Evolutionary conservation across 2,797 vertebrate species (phyloP).

Genomic region (Ceyx erithaca): DNA sequence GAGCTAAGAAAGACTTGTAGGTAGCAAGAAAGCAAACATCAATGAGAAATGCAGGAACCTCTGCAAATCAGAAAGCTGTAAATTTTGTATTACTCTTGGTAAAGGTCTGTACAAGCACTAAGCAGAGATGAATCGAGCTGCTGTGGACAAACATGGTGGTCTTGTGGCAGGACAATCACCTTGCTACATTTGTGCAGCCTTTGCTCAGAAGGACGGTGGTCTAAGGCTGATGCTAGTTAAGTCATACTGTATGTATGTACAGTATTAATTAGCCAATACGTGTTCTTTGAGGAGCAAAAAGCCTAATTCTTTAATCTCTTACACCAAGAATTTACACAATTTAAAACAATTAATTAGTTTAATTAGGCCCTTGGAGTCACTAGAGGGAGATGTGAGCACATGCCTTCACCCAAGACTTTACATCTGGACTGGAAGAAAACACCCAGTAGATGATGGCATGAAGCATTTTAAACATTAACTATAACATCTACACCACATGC

Average conservation of each 20-base stretch:
- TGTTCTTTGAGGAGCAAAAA: not conserved
- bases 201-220: not conserved
- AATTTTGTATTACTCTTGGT: rapidly evolving
- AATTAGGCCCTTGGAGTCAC: not conserved
- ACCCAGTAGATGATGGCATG: constrained; percentile 25
- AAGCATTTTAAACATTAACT: constrained; percentile 45
- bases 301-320: not conserved
- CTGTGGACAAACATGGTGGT: rapidly evolving
- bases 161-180: not conserved
- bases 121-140: not conserved
- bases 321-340: not conserved
- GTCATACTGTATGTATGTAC: not conserved
- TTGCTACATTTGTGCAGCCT: too few relatives aligned
- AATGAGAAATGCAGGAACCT: rapidly evolving
- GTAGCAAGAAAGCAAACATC: not conserved
- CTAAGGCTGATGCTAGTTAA: not conserved
- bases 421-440: constrained; percentile 17
- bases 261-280: not conserved
- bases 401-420: constrained; percentile 12
- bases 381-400: not conserved
- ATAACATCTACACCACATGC: constrained; percentile 55
- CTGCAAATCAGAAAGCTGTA: not conserved
- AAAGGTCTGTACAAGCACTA: not conserved
- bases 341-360: not conserved
- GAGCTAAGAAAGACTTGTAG: not conserved